Evolutionary conservation across 2,113 vertebrate genomes (phyloP), one percentile per base, ranked within the genome.

Genomic region (Callipepla californica): DNA sequence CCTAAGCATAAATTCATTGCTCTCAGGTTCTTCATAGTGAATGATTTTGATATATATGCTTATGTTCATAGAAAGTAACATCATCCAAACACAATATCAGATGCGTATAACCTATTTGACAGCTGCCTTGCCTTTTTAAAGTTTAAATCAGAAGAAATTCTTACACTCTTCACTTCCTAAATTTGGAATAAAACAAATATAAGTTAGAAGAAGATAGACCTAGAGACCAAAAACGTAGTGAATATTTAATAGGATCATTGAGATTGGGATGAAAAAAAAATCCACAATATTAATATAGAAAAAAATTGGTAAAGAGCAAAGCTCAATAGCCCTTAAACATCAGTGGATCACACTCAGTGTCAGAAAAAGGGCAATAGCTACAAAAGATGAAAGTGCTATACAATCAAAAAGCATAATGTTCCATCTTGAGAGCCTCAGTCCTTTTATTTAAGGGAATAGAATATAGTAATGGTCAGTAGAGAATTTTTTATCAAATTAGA

Each of bases 401-500:
- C 53, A 69, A 7, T 57, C 69, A 72, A 76, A 82, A 73, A 22
- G 15, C 28, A 10, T 73, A 77, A 22, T 7, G 28, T 84, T 75
- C 42, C 44, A n/a, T 63, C 28, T 48, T 38, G 17, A 80, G 36
- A 91, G 74, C 9, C 11, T 89, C 36, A 76, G 40, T 59, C 17
- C 15, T 77, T 30, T 42, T 80, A 84, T 65, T 79, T 32, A 84
- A 18, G 9, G 45, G 5, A 59, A 68, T 14, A 82, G 30, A 94
- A 95, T 82, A 44, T 59, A 68, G 69, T 32, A 82, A 16, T 10
- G 15, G 32, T 73, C 40, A 91, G 45, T 1, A 4, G 20, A 25
- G 15, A 70, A 12, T 63, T 79, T 85, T 91, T 34, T 80, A 93
- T 87, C 34, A 72, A 77, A 84, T 88, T 25, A 87, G 26, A 75